Evolutionary conservation across 64 coral and sea anemone species (phyloP).

Genomic region (Acropora tenuis): DNA sequence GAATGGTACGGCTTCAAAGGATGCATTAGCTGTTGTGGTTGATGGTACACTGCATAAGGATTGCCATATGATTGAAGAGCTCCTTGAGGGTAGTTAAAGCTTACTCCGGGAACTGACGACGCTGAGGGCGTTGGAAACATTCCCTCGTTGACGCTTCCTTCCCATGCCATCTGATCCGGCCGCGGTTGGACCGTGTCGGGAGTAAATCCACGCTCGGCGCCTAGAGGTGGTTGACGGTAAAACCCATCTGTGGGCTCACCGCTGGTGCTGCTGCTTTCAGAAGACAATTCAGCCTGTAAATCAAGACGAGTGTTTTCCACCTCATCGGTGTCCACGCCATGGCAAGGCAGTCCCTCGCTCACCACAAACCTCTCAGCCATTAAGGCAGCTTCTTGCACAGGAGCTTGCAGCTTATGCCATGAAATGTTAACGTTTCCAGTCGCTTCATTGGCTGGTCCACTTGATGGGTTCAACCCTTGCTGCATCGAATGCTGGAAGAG

Average conservation of each 20-base stretch:
- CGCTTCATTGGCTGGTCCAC: neutral
- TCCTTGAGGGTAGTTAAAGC: neutral
- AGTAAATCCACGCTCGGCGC: conserved; percentile 18
- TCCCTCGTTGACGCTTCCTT: neutral
- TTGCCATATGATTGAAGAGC: conserved; percentile 1
- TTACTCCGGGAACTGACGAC: neutral
- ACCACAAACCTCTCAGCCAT: neutral
- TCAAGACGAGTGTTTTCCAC: neutral
- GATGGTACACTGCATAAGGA: conserved; percentile 11
- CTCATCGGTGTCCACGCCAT: neutral
- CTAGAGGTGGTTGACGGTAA: conserved; percentile 31
- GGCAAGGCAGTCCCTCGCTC: conserved; percentile 1
- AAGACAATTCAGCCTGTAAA: conserved; percentile 23
- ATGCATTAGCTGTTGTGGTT: conserved; percentile 6
- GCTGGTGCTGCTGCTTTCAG: conserved; percentile 37
- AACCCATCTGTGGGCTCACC: neutral
- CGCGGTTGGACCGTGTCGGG: conserved; percentile 9
- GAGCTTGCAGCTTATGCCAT: neutral
- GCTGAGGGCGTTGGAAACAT: neutral
- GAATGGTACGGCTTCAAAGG: conserved; percentile 1
- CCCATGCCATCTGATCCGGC: neutral
- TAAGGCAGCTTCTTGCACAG: neutral
- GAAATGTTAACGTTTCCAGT: neutral
- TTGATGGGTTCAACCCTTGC: neutral
- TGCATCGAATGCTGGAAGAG: neutral